Conservation (phyloP, 2,113 vertebrate species). For the Ia io region DNA sequence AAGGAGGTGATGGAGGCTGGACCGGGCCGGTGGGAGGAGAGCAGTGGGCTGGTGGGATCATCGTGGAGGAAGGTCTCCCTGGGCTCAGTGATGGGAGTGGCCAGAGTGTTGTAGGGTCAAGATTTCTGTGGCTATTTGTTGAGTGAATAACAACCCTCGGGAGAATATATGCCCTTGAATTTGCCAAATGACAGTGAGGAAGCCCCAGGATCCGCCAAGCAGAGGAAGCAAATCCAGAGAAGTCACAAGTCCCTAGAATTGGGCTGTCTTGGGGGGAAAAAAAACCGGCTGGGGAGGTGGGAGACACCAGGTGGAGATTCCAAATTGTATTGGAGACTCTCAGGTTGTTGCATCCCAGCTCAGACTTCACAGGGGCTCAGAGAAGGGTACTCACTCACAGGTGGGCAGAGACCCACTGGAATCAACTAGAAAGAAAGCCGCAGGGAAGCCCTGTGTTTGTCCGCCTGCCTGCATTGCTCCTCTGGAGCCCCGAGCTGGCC, state of each 20-base stretch:
- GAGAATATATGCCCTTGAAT: not conserved
- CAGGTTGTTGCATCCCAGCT: not conserved
- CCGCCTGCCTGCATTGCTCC: not conserved
- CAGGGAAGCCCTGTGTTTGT: not conserved
- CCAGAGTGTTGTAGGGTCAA: not conserved
- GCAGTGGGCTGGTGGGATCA: not conserved
- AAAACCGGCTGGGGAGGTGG: not conserved
- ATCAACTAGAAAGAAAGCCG: not conserved
- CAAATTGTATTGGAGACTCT: not conserved
- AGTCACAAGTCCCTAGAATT: not conserved
- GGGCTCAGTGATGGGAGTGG: not conserved
- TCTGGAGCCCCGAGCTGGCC: fast-evolving
- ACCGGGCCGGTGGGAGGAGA: not conserved
- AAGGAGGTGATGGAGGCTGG: not conserved
- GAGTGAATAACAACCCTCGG: not conserved
- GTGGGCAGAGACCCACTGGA: not conserved
- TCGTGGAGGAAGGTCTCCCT: not conserved
- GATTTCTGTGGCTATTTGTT: not conserved
- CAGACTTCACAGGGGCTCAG: not conserved
- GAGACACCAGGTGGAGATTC: not conserved
- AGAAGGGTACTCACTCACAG: not conserved
- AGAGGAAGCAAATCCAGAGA: not conserved
- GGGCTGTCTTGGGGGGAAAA: not conserved
- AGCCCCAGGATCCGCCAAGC: no score
- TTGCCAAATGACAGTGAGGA: not conserved